Percentiles rank a stretch among this genome's conserved stretches.
phyloP scores from a whole-genome alignment of 2,888 invertebrate genomes.

The Fragum whitleyi region DNA sequence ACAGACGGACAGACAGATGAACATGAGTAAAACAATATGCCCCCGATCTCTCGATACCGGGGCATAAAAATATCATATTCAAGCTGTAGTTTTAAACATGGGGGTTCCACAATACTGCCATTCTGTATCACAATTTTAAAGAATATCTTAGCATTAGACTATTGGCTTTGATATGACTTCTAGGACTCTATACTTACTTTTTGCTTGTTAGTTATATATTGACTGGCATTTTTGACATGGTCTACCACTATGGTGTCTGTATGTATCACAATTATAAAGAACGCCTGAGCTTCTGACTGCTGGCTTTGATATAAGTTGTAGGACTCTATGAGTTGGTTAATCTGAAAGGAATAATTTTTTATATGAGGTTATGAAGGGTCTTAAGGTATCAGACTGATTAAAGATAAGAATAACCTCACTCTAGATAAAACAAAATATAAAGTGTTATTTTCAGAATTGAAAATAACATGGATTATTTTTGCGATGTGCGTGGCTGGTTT shows the following conservation, averaged over 20 bases:
- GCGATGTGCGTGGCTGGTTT: too few relatives aligned
- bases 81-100: too few relatives aligned
- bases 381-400: too few relatives aligned
- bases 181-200: slow-evolving; percentile 62
- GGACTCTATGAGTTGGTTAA: slow-evolving; percentile 52
- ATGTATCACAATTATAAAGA: slow-evolving; percentile 66
- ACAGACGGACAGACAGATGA: too few relatives aligned
- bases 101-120: slow-evolving; percentile 40
- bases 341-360: slow-evolving; percentile 63
- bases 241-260: slow-evolving; percentile 57
- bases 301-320: slow-evolving; percentile 71
- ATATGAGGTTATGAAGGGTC: too few relatives aligned
- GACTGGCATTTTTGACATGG: slow-evolving; percentile 53
- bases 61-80: too few relatives aligned
- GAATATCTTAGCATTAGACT: slow-evolving; percentile 58
- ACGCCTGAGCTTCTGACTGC: slow-evolving; percentile 55
- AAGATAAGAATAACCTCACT: too few relatives aligned
- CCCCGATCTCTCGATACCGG: too few relatives aligned
- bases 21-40: too few relatives aligned
- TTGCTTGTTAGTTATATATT: slow-evolving; percentile 37
- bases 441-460: too few relatives aligned
- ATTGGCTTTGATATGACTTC: slow-evolving; percentile 66
- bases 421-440: too few relatives aligned
- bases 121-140: slow-evolving; percentile 64
- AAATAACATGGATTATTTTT: too few relatives aligned